Evolutionary conservation across 1,140 invertebrate genomes (phyloP), one percentile per base, ranked within the genome.

Genomic region (Drosophila santomea): DNA sequence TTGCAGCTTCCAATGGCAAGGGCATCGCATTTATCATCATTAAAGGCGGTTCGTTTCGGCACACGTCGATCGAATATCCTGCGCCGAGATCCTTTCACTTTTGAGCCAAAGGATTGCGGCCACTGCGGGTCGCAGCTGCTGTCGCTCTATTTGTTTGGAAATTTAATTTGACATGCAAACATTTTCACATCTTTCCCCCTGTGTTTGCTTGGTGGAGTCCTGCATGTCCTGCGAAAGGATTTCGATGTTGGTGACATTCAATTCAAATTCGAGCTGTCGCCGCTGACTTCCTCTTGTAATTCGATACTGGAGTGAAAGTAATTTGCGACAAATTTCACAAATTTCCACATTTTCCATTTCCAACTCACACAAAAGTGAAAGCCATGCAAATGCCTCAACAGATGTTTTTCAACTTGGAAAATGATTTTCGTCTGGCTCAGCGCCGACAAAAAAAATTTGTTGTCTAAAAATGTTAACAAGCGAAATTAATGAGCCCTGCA

Each of bases 281-380:
- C 84, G 78, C 60, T 38, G 57, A 38, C 64, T 74, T 75, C 78
- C 72, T 32, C 7, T 47, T 69, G 85, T 84, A 84, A 88, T 51
- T 50, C 58, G 68, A 88, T 64, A 38, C 50, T 0, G 38, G 35
- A 79, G 85, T 78, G 84, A 89, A 90, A 90, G 84, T 89, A 89
- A 89, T 89, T 89, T 90, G 84, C 77, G 84, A 89, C 84, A 90
- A 89, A 89, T 89, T 89, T 88, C 38, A 89, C 84, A 90, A 89
- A 89, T 89, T 89, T 88, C 38, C 77, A 78, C 66, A 63, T 71
- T 71, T 71, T 58, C 43, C 67, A 72, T 60, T 64, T 50, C 38
- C 41, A 47, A 38, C 36, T 32, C 17, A 38, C 50, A 47, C 25
- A 57, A 61, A 78, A 89, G 84, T 89, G 84, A 89, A 89, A 89